Evolutionary conservation across 1,140 invertebrate genomes (phyloP), one percentile per base, ranked within the genome.

Genomic region (Micrasema minimum): DNA sequence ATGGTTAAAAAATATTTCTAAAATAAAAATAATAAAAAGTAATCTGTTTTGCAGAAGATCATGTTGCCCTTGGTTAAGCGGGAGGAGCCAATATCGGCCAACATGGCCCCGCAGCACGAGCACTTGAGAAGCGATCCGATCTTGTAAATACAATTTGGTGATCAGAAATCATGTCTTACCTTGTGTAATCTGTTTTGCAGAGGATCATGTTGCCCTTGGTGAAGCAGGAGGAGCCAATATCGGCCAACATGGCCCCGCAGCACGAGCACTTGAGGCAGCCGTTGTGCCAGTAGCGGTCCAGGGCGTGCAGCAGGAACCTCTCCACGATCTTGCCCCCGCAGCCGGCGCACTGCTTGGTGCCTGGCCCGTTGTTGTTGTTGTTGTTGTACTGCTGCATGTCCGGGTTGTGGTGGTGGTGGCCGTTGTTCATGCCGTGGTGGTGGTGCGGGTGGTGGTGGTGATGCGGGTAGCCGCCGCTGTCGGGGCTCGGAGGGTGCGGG

Each of bases 241-340:
- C 95, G 68, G 93, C 94, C 69, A 97, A 87, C 78, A 91, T 90
- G 66, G 90, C 90, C 62, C 89, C 89, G 83, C 96, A 97, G 81
- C 90, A 93, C 75, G 93, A 88, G 85, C 96, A 97, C 84, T 97
- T 97, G 76, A 97, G 88, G 84, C 96, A 97, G 72, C 90, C 89
- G 83, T 93, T 90, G 86, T 97, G 95, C 95, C 95, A 97, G 84
- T 95, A 96, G 79, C 94, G 88, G 85, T 97, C 95, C 79, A 96
- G 85, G 53, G 93, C 94, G 81, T 93, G 91, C 66, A 96, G 87
- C 70, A 96, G 87, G 86, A 90, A 96, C 80, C 93, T 87, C 86
- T 96, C 94, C 75, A 92, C 88, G 82, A 96, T 96, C 85, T 93
- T 92, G 76, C 89, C 91, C 72, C 87, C 87, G 79, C 88, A 90